A percentile compares a stretch with the other conserved stretches of the same genome.
phyloP scores from a whole-genome alignment of 2,888 invertebrate species.

The Drosophila mayaguana region DNA sequence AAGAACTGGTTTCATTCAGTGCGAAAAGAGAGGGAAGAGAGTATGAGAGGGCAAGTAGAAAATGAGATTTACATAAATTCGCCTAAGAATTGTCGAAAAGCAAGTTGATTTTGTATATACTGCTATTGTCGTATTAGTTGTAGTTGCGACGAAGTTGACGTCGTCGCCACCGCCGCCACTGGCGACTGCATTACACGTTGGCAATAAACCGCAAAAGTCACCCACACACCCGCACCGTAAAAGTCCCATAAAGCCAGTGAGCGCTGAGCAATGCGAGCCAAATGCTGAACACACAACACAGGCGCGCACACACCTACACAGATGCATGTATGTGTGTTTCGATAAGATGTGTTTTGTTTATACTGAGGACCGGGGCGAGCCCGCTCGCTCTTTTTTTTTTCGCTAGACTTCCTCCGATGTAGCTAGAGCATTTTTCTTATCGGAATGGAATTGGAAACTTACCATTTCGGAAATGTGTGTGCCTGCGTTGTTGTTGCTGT shows the following conservation, averaged over 20 bases:
- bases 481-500: slow-evolving; percentile 35
- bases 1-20: slow-evolving; percentile 33
- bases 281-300: slow-evolving; percentile 17
- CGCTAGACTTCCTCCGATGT: slow-evolving; percentile 12
- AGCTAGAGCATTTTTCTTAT: slow-evolving; percentile 26
- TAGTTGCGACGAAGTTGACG: slow-evolving; percentile 33
- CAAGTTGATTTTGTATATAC: slow-evolving; percentile 13
- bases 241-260: slow-evolving; percentile 14
- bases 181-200: slow-evolving; percentile 36
- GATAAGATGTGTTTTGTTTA: slow-evolving; percentile 49
- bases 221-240: too few relatives aligned
- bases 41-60: neutral
- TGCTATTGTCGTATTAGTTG: slow-evolving; percentile 19
- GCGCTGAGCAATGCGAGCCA: neutral
- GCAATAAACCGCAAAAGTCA: slow-evolving; percentile 35
- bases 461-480: slow-evolving; percentile 53
- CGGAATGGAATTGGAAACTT: slow-evolving; percentile 33
- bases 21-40: slow-evolving; percentile 18
- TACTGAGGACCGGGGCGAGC: slow-evolving; percentile 18
- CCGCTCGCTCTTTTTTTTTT: slow-evolving; percentile 39
- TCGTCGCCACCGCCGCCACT: neutral
- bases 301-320: slow-evolving; percentile 26
- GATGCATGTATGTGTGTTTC: slow-evolving; percentile 15
- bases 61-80: slow-evolving; percentile 38
- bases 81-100: slow-evolving; percentile 49